Evolutionary conservation across 2,797 vertebrate genomes (phyloP).

Genomic region (Cercopithecus hamlyni): DNA sequence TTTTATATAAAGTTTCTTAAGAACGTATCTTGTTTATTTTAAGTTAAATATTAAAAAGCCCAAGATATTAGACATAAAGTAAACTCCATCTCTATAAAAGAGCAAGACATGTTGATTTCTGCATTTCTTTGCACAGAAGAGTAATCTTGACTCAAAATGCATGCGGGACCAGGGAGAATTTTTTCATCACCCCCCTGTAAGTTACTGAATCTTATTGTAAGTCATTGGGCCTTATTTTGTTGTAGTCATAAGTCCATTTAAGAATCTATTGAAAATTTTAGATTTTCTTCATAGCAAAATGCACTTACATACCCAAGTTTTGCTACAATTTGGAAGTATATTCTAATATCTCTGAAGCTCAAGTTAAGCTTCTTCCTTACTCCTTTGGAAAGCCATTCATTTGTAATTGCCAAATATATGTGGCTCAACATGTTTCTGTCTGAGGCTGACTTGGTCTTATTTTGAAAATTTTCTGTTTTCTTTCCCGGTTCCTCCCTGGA

Average conservation of each 20-base stretch:
- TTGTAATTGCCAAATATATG: neutral
- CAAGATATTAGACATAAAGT: neutral
- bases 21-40: neutral
- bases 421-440: neutral
- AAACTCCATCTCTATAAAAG: neutral
- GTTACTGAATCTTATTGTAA: neutral
- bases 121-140: neutral
- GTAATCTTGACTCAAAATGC: neutral
- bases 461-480: neutral
- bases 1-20: neutral
- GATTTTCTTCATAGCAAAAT: neutral
- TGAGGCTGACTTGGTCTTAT: neutral
- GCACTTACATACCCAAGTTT: neutral
- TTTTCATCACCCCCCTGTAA: neutral
- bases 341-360: neutral
- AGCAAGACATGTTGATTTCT: neutral
- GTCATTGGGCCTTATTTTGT: neutral
- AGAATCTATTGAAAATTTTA: neutral
- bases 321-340: neutral
- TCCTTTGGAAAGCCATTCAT: neutral
- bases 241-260: neutral
- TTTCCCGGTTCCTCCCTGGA: neutral
- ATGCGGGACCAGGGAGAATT: neutral
- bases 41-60: neutral
- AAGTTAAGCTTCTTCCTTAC: neutral